Conservation (phyloP, 2,888 invertebrate genomes). For the Platypus cylindrus region DNA sequence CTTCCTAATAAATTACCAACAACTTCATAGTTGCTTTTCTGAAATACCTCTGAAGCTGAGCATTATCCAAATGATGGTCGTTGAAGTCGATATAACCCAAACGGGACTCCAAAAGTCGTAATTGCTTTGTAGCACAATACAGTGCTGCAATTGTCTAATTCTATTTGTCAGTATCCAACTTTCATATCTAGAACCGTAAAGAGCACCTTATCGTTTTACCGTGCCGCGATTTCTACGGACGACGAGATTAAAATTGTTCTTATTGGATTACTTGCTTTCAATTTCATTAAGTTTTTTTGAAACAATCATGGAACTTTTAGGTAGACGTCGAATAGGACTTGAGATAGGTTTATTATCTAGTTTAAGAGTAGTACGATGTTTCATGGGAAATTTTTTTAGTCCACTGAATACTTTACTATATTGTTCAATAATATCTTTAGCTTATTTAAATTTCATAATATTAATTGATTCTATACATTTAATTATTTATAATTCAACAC, state of each 20-base stretch:
- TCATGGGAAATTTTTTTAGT: constrained; percentile 11
- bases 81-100: constrained; percentile 5
- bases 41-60: constrained; percentile 10
- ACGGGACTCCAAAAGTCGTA: constrained; percentile 8
- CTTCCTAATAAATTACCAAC: constrained; percentile 17
- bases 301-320: no score
- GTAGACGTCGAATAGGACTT: constrained; percentile 11
- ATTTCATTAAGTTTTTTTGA: no score
- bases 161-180: constrained; percentile 5
- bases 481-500: constrained; percentile 9
- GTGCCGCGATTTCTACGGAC: constrained; percentile 5
- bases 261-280: constrained; percentile 8
- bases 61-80: constrained; percentile 3
- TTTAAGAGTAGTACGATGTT: constrained; percentile 13
- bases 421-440: constrained; percentile 6
- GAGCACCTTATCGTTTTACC: constrained; percentile 3
- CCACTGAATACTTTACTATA: constrained; percentile 10
- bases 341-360: constrained; percentile 10
- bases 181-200: constrained; percentile 8
- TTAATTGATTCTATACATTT: constrained; percentile 6
- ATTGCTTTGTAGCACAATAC: no score
- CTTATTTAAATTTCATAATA: constrained; percentile 4
- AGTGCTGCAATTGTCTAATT: constrained; percentile 5
- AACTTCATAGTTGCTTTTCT: constrained; percentile 9
- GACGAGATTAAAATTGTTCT: constrained; percentile 5